phyloP scores from a whole-genome alignment of 2,888 invertebrate genomes.

The Platyscelio sp. region DNA sequence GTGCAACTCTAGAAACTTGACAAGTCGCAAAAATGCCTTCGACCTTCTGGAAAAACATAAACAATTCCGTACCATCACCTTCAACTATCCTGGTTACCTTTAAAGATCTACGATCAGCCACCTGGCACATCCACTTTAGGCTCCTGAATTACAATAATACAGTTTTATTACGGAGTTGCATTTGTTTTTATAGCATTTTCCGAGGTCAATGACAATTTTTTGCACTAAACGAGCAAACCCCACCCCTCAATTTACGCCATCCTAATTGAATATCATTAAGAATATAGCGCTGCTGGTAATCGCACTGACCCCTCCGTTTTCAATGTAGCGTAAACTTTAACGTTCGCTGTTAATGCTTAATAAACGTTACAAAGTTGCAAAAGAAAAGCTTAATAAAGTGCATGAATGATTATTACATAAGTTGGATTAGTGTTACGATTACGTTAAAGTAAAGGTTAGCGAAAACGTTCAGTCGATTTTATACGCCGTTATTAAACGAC shows the following conservation, averaged over 20 bases:
- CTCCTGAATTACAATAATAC: slow-evolving; percentile 57
- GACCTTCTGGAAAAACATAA: slow-evolving; percentile 44
- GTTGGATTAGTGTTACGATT: slow-evolving; percentile 16
- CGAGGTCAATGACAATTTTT: no score
- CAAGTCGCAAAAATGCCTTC: not conserved
- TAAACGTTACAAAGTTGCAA: slow-evolving; percentile 32
- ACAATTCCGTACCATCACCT: slow-evolving; percentile 49
- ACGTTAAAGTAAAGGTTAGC: slow-evolving; percentile 26
- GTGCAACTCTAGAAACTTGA: not conserved
- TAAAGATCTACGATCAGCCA: slow-evolving; percentile 55
- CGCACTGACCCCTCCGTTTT: slow-evolving; percentile 24
- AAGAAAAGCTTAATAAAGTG: slow-evolving; percentile 36
- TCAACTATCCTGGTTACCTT: slow-evolving; percentile 35
- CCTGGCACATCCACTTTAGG: slow-evolving; percentile 63
- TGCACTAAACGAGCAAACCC: no score
- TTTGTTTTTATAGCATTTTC: slow-evolving; percentile 21
- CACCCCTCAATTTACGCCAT: not conserved
- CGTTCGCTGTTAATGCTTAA: slow-evolving; percentile 19
- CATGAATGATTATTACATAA: slow-evolving; percentile 35
- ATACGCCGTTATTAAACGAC: slow-evolving; percentile 6
- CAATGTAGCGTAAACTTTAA: slow-evolving; percentile 47
- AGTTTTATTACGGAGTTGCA: slow-evolving; percentile 46
- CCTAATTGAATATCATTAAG: slow-evolving; percentile 39
- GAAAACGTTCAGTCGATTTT: slow-evolving; percentile 1
- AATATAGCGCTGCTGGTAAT: slow-evolving; percentile 33